phyloP scores from a whole-genome alignment of 2,113 vertebrate genomes.

The Raja brachyura region DNA sequence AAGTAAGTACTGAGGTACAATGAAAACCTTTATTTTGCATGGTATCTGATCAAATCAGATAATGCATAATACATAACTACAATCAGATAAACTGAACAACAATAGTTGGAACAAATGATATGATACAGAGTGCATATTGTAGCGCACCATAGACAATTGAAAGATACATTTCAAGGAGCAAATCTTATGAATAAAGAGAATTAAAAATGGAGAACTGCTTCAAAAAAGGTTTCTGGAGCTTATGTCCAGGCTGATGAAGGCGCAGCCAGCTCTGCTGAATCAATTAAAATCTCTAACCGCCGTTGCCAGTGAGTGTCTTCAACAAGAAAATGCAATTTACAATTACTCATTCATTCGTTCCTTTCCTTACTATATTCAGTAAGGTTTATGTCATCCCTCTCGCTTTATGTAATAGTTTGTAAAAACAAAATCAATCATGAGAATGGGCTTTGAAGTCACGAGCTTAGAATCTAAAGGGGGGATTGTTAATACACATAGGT shows the following conservation, averaged over 20 bases:
- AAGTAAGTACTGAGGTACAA: too few relatives aligned
- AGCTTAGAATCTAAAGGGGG: background rate
- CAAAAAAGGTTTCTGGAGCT: background rate
- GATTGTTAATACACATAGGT: background rate
- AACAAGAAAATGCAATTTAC: background rate
- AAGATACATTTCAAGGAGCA: background rate
- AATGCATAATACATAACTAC: too few relatives aligned
- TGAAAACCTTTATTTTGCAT: too few relatives aligned
- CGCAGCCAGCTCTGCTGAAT: background rate
- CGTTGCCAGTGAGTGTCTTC: background rate
- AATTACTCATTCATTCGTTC: background rate
- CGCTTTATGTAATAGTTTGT: conserved; percentile 22
- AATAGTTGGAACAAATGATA: too few relatives aligned
- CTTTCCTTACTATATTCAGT: background rate
- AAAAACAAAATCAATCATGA: conserved; percentile 10
- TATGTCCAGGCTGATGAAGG: background rate
- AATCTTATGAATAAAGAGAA: background rate
- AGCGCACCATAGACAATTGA: too few relatives aligned
- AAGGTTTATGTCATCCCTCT: background rate
- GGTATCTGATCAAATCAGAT: too few relatives aligned
- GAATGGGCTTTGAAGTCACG: conserved; percentile 17
- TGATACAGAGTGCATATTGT: too few relatives aligned
- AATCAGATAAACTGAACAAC: too few relatives aligned
- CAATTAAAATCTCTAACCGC: background rate
- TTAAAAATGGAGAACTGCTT: background rate